Evolutionary conservation across 2,113 vertebrate species (phyloP).

Genomic region (Catharus minimus): DNA sequence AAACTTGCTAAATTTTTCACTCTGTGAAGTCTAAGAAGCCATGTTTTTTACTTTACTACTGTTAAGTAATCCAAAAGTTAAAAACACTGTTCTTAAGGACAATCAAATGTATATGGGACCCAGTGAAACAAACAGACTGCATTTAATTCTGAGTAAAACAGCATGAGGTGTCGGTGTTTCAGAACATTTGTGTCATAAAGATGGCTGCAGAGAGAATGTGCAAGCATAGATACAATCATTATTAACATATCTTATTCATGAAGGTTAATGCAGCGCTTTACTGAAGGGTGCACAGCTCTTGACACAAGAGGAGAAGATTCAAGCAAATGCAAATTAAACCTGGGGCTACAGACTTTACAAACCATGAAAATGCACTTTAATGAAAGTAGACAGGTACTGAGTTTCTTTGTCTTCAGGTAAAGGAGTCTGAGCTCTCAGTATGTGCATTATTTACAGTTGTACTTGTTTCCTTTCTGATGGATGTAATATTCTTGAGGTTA

Average conservation of each 20-base stretch:
- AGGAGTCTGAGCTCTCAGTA: background rate
- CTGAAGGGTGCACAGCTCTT: background rate
- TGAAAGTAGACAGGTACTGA: background rate
- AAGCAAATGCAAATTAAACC: background rate
- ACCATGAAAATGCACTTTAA: background rate
- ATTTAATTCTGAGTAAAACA: background rate
- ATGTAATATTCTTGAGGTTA: background rate
- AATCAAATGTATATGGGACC: background rate
- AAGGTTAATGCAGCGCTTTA: background rate
- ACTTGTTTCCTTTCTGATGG: background rate
- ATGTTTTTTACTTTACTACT: background rate
- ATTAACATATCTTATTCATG: background rate
- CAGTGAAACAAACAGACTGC: background rate
- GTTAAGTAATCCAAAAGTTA: background rate
- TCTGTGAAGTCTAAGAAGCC: background rate
- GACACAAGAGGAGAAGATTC: background rate
- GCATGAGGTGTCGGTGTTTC: background rate
- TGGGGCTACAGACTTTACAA: background rate
- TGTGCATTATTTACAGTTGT: background rate
- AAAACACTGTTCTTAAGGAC: background rate
- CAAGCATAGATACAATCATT: background rate
- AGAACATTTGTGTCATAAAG: background rate
- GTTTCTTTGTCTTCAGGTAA: background rate
- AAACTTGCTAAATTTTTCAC: background rate
- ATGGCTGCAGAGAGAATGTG: background rate